Percentiles rank a stretch among this genome's conserved stretches.
phyloP scores from a whole-genome alignment of 2,113 vertebrate genomes.

The Sinosuthora webbiana region DNA sequence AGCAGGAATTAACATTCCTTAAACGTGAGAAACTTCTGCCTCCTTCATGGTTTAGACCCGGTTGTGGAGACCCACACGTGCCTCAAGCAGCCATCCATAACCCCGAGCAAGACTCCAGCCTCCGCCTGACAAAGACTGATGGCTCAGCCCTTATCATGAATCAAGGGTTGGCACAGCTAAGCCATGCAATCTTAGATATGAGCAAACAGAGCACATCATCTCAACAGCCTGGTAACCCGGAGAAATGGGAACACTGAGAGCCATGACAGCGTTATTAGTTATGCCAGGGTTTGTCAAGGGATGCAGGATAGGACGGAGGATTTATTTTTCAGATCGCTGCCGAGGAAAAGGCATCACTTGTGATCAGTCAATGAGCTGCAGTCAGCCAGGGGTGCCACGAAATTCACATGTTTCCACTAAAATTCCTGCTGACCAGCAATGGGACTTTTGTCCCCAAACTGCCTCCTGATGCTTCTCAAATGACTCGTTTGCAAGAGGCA shows the following conservation, averaged over 20 bases:
- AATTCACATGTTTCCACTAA: not conserved
- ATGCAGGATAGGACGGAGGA: not conserved
- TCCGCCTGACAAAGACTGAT: not conserved
- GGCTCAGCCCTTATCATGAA: not conserved
- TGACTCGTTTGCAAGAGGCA: not conserved
- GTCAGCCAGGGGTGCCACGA: not conserved
- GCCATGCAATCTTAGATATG: not conserved
- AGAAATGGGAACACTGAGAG: not conserved
- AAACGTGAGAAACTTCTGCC: not conserved
- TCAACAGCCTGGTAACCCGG: not conserved
- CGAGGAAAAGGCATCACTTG: not conserved
- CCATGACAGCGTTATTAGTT: slow-evolving; percentile 27
- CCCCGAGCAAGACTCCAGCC: not conserved
- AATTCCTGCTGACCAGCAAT: not conserved
- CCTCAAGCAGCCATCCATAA: not conserved
- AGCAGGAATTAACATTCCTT: not conserved
- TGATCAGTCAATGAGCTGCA: not conserved
- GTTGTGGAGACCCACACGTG: not conserved
- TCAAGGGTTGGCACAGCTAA: not conserved
- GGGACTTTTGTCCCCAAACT: not conserved
- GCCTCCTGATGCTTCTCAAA: not conserved
- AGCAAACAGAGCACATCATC: slow-evolving; percentile 1
- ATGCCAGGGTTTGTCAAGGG: not conserved
- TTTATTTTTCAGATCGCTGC: not conserved
- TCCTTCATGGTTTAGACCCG: not conserved